phyloP scores from a whole-genome alignment of 1,140 invertebrate genomes.

The Pseudobourletiella spinata region DNA sequence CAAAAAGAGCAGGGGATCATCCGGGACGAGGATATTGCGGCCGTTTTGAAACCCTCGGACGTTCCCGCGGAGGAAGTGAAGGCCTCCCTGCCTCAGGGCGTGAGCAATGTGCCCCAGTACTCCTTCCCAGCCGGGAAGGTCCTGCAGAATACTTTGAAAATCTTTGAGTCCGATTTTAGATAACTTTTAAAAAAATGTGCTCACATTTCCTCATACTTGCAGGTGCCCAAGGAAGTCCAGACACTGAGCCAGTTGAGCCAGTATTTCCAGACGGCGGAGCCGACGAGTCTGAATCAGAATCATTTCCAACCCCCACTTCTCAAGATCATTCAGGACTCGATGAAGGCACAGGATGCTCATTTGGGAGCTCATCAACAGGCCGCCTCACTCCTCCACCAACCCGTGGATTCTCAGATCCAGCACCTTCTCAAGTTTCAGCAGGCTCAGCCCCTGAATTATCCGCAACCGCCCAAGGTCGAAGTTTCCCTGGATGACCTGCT shows the following conservation, averaged over 20 bases:
- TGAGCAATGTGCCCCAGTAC: conserved; percentile 5
- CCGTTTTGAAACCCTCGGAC: conserved; percentile 29
- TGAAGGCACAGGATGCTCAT: background rate
- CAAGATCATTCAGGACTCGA: background rate
- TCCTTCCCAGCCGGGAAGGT: conserved; percentile 9
- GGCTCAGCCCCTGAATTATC: background rate
- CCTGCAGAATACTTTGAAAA: background rate
- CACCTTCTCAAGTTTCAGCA: background rate
- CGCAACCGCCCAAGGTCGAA: no score
- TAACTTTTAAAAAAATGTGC: background rate
- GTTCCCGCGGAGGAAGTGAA: conserved; percentile 23
- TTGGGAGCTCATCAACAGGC: background rate
- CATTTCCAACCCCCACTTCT: conserved; percentile 4
- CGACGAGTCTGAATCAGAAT: conserved; percentile 2
- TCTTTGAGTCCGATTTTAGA: background rate
- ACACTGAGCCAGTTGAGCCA: conserved; percentile 23
- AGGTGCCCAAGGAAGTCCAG: conserved; percentile 14
- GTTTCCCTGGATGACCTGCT: no score
- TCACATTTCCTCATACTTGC: conserved; percentile 8
- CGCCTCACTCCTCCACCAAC: background rate
- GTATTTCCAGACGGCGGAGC: conserved; percentile 25
- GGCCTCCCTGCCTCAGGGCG: conserved; percentile 8
- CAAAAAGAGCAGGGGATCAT: conserved; percentile 17
- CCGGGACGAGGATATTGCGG: conserved; percentile 17
- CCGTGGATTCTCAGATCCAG: background rate